Percentiles rank a stretch among this genome's conserved stretches.
Evolutionary conservation across 2,797 vertebrate species (phyloP).

Genomic region (Adrianichthys oophorus): DNA sequence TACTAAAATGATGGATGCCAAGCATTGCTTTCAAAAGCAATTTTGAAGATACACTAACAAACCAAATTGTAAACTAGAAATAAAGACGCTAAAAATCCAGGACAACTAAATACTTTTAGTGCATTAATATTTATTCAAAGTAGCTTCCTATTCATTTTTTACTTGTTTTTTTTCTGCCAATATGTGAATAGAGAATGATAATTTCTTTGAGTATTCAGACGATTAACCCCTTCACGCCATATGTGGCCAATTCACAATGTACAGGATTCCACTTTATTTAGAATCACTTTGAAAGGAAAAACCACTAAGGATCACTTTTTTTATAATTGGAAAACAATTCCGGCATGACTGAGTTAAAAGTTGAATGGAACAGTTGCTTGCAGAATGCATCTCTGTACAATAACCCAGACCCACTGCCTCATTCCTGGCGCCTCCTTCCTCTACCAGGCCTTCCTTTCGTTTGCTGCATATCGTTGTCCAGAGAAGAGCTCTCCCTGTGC

Average conservation of each 20-base stretch:
- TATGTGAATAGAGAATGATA: too few species aligned
- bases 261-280: too few species aligned
- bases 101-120: not conserved
- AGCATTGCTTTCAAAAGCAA: too few species aligned
- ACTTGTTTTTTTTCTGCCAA: too few species aligned
- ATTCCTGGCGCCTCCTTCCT: slow-evolving; percentile 29
- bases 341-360: slow-evolving; percentile 5
- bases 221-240: not conserved
- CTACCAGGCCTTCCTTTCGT: slow-evolving; percentile 41
- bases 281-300: not conserved
- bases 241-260: not conserved
- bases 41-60: too few species aligned
- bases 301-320: not conserved
- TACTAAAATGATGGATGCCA: too few species aligned
- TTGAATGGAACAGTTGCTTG: slow-evolving; percentile 28
- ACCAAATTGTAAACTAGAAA: too few species aligned
- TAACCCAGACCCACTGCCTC: slow-evolving; percentile 22
- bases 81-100: too few species aligned
- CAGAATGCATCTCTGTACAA: slow-evolving; percentile 9
- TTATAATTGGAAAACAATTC: slow-evolving; percentile 6
- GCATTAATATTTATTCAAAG: not conserved
- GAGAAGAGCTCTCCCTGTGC: slow-evolving; percentile 67
- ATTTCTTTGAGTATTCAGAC: too few species aligned
- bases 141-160: not conserved
- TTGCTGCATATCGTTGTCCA: slow-evolving; percentile 51